These are phyloP conservation scores for Crocodylus rhombifer DNA, from an alignment of 2,797 vertebrate species.

Conservation along the genomic window DNA sequence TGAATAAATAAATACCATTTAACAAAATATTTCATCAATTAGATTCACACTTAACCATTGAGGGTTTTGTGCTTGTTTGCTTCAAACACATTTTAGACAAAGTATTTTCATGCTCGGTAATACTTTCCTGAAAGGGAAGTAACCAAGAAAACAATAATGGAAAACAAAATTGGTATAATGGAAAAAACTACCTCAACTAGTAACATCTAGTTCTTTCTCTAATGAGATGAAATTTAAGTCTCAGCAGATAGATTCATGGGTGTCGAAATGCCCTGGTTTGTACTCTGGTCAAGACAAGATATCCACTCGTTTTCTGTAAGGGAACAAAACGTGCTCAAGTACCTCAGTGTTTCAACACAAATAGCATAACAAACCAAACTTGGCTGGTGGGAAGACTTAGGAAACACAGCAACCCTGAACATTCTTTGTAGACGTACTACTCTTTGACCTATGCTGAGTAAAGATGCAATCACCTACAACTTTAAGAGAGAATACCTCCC, in stretches of 20 bases:
- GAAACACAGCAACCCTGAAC: neutral
- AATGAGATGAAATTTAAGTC: fast-evolving
- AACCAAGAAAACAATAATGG: neutral
- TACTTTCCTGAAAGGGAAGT: neutral
- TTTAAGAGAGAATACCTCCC: neutral
- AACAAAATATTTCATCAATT: neutral
- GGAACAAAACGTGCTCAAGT: neutral
- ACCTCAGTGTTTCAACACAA: neutral
- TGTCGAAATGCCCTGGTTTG: fast-evolving
- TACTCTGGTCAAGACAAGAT: neutral
- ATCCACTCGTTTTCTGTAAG: neutral
- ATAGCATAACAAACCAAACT: fast-evolving
- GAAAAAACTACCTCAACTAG: neutral
- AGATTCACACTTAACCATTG: fast-evolving
- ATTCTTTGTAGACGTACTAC: neutral
- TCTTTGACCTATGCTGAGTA: neutral
- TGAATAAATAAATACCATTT: neutral
- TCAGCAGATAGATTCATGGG: fast-evolving
- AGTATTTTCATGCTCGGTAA: neutral
- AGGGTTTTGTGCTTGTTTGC: neutral
- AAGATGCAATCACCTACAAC: neutral
- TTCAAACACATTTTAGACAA: neutral
- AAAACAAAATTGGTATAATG: neutral
- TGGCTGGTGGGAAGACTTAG: fast-evolving
- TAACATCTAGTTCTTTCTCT: neutral